These are phyloP conservation scores for Agrotis puta DNA, from an alignment of 2,888 invertebrate species.

Conservation along the genomic window DNA sequence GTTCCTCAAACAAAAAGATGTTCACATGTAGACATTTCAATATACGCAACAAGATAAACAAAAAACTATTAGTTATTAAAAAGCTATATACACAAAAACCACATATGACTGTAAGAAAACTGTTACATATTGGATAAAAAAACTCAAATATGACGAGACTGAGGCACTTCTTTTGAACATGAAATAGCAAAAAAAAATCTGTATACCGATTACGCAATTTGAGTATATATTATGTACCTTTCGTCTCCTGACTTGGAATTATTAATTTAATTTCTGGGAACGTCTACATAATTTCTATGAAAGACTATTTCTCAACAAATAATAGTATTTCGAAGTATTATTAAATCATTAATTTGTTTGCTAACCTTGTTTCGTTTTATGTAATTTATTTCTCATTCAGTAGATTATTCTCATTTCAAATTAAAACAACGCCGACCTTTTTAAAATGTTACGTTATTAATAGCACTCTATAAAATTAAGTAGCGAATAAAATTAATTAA, in stretches of 20 bases:
- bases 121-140: too few relatives aligned
- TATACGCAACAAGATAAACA: too few relatives aligned
- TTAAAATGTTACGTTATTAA: constrained; percentile 10
- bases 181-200: background rate
- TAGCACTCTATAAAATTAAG: constrained; percentile 12
- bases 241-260: background rate
- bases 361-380: background rate
- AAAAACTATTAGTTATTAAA: too few relatives aligned
- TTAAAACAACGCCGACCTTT: constrained; percentile 8
- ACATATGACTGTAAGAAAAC: too few relatives aligned
- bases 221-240: too few relatives aligned
- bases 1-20: too few relatives aligned
- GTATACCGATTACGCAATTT: background rate
- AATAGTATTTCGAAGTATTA: background rate
- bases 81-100: too few relatives aligned
- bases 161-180: too few relatives aligned
- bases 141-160: too few relatives aligned
- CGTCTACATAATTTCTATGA: background rate
- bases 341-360: background rate
- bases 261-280: background rate
- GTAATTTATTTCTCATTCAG: background rate
- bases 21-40: too few relatives aligned
- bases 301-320: constrained; percentile 1
- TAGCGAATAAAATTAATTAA: constrained; percentile 26
- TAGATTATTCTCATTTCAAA: background rate